A percentile compares a stretch with the other conserved stretches of the same genome.
Evolutionary conservation across 2,113 vertebrate genomes (phyloP).

Genomic region (Heteronetta atricapilla): DNA sequence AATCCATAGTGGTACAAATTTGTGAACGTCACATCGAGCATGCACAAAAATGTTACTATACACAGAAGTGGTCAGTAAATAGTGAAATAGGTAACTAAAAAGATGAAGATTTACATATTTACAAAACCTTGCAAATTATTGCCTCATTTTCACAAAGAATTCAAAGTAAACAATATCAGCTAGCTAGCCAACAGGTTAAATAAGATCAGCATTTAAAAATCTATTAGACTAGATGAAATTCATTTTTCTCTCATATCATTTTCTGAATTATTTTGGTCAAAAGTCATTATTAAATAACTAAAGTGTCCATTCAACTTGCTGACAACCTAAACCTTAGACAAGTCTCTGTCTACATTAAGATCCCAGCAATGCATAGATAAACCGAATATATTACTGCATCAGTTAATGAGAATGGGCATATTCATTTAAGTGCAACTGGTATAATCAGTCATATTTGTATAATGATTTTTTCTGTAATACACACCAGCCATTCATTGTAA

Average conservation of each 20-base stretch:
- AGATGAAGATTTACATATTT: conserved; percentile 91
- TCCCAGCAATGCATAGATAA: conserved; percentile 95
- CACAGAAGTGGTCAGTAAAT: conserved; percentile 84
- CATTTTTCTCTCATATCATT: conserved; percentile 78
- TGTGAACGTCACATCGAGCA: conserved; percentile 85
- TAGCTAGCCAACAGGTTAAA: conserved; percentile 85
- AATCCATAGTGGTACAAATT: conserved; percentile 89
- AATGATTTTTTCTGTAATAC: conserved; percentile 44
- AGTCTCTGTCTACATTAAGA: conserved; percentile 82
- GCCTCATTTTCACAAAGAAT: conserved; percentile 92
- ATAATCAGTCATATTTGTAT: conserved; percentile 79
- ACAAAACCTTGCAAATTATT: conserved; percentile 95
- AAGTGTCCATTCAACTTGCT: conserved; percentile 84
- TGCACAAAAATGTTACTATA: conserved; percentile 88
- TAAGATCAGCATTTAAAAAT: conserved; percentile 82
- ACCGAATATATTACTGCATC: conserved; percentile 90
- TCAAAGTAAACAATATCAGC: conserved; percentile 85
- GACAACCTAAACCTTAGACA: conserved; percentile 85
- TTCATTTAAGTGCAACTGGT: conserved; percentile 82
- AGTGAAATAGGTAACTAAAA: conserved; percentile 82
- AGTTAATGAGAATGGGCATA: conserved; percentile 82
- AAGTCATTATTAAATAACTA: conserved; percentile 82
- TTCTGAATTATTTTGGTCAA: conserved; percentile 82
- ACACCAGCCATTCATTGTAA: conserved; percentile 79
- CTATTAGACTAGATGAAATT: conserved; percentile 75